phyloP scores from a whole-genome alignment of 2,113 vertebrate species.

The Sardina pilchardus region DNA sequence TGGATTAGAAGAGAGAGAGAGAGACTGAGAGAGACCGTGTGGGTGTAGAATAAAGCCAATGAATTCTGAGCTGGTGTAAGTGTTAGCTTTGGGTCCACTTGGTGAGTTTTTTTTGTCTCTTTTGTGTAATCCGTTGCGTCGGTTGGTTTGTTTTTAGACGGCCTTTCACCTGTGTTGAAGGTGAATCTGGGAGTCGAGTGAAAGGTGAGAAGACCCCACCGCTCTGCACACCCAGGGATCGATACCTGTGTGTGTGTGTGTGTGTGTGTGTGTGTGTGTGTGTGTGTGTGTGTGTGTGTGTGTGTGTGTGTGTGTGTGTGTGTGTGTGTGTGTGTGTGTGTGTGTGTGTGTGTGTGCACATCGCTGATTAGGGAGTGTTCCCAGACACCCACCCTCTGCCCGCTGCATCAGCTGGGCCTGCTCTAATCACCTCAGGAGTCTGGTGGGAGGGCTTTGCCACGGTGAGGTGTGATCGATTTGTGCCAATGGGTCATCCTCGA shows the following conservation, averaged over 20 bases:
- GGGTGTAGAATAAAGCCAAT: background rate
- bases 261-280: constrained; percentile 57
- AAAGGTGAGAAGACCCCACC: background rate
- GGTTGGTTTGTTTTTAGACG: constrained; percentile 4
- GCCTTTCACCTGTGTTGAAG: background rate
- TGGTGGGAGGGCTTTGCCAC: constrained; percentile 67
- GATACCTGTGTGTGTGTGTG: background rate
- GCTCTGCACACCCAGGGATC: background rate
- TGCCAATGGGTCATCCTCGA: constrained; percentile 60
- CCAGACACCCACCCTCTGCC: constrained; percentile 44
- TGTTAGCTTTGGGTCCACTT: background rate
- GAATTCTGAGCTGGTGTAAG: constrained; percentile 5
- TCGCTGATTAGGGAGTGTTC: constrained; percentile 35
- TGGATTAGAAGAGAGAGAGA: constrained; percentile 8
- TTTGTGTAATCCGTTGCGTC: background rate
- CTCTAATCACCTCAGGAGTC: constrained; percentile 69
- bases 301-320: constrained; percentile 58
- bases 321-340: constrained; percentile 28
- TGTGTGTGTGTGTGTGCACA: constrained; percentile 13
- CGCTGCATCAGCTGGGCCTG: constrained; percentile 63
- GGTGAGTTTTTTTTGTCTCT: background rate
- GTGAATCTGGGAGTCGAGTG: background rate
- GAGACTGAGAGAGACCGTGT: background rate
- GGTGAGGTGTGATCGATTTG: constrained; percentile 69
- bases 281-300: constrained; percentile 20